These are phyloP conservation scores for Aix galericulata DNA, from an alignment of 2,113 vertebrate genomes.

Conservation along the genomic window DNA sequence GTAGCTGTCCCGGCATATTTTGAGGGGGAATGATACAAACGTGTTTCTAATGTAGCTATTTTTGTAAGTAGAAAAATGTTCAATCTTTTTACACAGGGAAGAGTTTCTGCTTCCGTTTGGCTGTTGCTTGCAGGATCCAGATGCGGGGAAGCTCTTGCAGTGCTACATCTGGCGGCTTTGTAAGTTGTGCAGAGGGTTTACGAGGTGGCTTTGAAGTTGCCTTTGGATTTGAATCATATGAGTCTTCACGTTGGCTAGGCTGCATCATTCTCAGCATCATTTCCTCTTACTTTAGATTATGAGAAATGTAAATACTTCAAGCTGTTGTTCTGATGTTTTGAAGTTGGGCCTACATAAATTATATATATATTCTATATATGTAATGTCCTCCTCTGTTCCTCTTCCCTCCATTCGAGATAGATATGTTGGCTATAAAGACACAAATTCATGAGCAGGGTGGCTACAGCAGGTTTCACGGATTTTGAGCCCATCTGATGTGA, in stretches of 20 bases:
- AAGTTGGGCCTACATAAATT: neutral
- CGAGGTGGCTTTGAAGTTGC: conserved; percentile 52
- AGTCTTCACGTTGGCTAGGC: neutral
- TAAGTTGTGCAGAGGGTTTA: conserved; percentile 5
- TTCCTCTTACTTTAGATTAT: conserved; percentile 43
- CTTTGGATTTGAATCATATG: conserved; percentile 38
- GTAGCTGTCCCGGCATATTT: neutral
- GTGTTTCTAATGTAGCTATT: neutral
- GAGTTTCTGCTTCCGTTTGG: conserved; percentile 20
- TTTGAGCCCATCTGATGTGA: neutral
- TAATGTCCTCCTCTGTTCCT: rapidly evolving
- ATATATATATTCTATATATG: neutral
- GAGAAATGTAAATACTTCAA: conserved; percentile 54
- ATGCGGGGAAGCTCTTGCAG: conserved; percentile 9
- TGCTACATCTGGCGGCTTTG: conserved; percentile 45
- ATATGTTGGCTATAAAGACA: neutral
- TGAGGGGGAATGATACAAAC: rapidly evolving
- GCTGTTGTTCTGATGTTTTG: conserved; percentile 33
- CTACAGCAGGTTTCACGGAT: neutral
- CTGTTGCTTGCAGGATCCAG: conserved; percentile 12
- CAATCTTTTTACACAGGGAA: rapidly evolving
- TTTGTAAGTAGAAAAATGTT: neutral
- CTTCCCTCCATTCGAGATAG: neutral
- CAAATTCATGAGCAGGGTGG: rapidly evolving
- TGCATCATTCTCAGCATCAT: neutral